phyloP scores from a whole-genome alignment of 2,113 vertebrate genomes.

The Reinhardtius hippoglossoides region DNA sequence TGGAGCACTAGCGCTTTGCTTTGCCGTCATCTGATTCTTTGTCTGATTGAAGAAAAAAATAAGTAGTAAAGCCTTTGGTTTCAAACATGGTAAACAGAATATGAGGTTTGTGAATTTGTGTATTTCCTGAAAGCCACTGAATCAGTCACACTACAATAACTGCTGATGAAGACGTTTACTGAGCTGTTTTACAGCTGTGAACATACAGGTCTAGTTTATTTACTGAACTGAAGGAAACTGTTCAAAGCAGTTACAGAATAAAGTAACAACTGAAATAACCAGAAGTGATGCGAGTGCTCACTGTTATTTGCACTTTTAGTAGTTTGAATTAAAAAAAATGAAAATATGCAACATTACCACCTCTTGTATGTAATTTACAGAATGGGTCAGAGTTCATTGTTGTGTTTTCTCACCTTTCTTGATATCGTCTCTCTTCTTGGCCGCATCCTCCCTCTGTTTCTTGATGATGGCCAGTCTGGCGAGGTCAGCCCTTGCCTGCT shows the following conservation, averaged over 20 bases:
- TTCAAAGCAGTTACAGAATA: too few species aligned
- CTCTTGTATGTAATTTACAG: background rate
- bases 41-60: slow-evolving; percentile 14
- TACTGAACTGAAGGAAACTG: background rate
- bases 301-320: background rate
- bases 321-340: too few species aligned
- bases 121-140: too few species aligned
- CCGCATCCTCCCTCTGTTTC: slow-evolving; percentile 86
- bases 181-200: too few species aligned
- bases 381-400: background rate
- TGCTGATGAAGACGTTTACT: too few species aligned
- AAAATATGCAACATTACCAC: too few species aligned
- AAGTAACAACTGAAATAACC: background rate
- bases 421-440: slow-evolving; percentile 82
- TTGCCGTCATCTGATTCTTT: slow-evolving; percentile 80
- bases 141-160: too few species aligned
- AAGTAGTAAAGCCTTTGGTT: background rate
- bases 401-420: slow-evolving; percentile 80
- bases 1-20: slow-evolving; percentile 73
- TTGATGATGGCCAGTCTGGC: slow-evolving; percentile 86
- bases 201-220: too few species aligned
- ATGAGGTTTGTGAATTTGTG: too few species aligned
- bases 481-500: slow-evolving; percentile 84
- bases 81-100: too few species aligned
- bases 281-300: background rate